phyloP scores from a whole-genome alignment of 2,797 vertebrate genomes.

The Pseudomugil gertrudae region DNA sequence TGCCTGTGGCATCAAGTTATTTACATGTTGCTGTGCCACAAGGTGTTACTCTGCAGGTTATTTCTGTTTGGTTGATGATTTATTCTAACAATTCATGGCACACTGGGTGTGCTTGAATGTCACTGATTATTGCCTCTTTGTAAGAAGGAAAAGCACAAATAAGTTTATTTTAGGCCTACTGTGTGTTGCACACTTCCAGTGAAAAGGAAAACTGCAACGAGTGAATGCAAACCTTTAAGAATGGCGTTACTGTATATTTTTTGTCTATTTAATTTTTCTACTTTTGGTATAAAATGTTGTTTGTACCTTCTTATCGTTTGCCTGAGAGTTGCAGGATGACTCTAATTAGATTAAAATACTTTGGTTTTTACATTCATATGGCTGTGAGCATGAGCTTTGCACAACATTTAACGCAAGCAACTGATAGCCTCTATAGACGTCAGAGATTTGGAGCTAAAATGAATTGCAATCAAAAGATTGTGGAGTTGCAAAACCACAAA shows the following conservation, averaged over 20 bases:
- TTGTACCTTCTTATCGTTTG: conserved; percentile 22
- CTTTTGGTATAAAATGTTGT: conserved; percentile 25
- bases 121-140: conserved; percentile 35
- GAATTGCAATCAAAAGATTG: not conserved
- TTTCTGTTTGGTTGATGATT: conserved; percentile 36
- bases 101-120: conserved; percentile 62
- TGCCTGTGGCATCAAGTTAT: conserved; percentile 8
- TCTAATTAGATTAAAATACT: conserved; percentile 52
- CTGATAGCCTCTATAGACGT: too few species aligned
- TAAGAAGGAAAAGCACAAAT: conserved; percentile 49
- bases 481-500: not conserved
- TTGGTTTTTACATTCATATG: conserved; percentile 39
- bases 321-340: conserved; percentile 58
- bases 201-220: conserved; percentile 53
- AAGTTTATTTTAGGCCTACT: conserved; percentile 17
- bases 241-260: conserved; percentile 26
- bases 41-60: conserved; percentile 24
- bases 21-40: conserved; percentile 56
- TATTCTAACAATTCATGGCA: conserved; percentile 44
- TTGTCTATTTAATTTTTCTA: conserved; percentile 23
- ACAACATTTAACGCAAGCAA: conserved; percentile 15
- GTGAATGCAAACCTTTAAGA: conserved; percentile 47
- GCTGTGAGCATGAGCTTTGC: conserved; percentile 11
- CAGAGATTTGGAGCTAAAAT: conserved; percentile 2
- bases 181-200: conserved; percentile 40